Conservation (phyloP, 2,888 invertebrate genomes). For the Osmoderma eremita region DNA sequence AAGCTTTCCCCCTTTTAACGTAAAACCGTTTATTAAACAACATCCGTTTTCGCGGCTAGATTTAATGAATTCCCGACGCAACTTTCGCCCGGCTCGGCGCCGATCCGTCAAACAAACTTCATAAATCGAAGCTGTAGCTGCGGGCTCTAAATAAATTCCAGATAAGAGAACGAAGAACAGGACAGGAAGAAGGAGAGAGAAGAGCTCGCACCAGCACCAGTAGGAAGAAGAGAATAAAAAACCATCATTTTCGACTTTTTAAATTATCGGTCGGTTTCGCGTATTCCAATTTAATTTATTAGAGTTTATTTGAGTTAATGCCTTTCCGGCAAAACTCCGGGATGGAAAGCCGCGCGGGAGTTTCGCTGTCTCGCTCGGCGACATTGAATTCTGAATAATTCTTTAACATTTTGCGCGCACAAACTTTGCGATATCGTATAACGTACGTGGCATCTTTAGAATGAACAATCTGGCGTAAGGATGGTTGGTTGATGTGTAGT, state of each 20-base stretch:
- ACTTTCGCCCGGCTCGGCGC: conserved; percentile 8
- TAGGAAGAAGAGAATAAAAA: neutral
- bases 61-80: conserved; percentile 17
- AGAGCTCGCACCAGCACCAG: no score
- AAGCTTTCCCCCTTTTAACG: no score
- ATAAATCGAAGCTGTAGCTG: conserved; percentile 17
- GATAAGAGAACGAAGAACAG: neutral
- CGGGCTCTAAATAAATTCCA: conserved; percentile 13
- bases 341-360: no score
- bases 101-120: conserved; percentile 29
- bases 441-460: no score
- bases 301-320: conserved; percentile 30
- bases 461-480: no score
- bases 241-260: conserved; percentile 6
- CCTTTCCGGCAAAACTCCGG: conserved; percentile 3
- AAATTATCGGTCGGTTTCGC: conserved; percentile 26
- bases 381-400: neutral
- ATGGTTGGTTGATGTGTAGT: no score
- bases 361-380: neutral
- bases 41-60: no score
- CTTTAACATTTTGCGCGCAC: neutral
- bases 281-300: conserved; percentile 29
- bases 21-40: no score
- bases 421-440: no score
- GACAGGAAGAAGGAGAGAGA: neutral